Evolutionary conservation across 2,797 vertebrate species (phyloP).

Genomic region (Thalassophryne amazonica): DNA sequence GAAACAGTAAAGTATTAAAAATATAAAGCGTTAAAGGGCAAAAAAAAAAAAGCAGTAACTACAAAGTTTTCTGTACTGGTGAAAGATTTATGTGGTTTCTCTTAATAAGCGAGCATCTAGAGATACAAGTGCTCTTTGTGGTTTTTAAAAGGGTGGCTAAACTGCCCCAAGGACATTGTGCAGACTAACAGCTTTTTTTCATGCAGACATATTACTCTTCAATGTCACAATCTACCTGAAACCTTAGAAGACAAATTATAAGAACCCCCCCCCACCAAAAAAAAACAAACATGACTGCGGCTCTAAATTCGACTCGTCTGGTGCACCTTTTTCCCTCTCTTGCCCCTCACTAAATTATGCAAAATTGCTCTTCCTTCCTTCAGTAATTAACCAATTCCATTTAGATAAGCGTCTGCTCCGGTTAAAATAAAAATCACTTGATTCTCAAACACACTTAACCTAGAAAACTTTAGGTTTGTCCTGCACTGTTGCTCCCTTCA

Average conservation of each 20-base stretch:
- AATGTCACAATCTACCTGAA: too few relatives aligned
- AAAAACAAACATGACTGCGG: too few relatives aligned
- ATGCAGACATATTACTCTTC: background rate
- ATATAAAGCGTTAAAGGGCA: too few relatives aligned
- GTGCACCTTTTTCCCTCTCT: slow-evolving; percentile 5
- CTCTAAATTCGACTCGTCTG: too few relatives aligned
- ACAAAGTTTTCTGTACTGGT: slow-evolving; percentile 17
- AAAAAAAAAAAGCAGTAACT: slow-evolving; percentile 18
- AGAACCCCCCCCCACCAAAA: too few relatives aligned
- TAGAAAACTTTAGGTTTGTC: slow-evolving; percentile 12
- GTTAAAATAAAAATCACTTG: slow-evolving; percentile 24
- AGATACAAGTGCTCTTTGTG: slow-evolving; percentile 9
- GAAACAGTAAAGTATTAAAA: too few relatives aligned
- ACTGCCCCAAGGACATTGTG: too few relatives aligned
- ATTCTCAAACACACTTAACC: slow-evolving; percentile 29
- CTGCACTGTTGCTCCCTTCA: background rate
- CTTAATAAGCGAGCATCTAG: slow-evolving; percentile 12
- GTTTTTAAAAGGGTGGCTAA: slow-evolving; percentile 19
- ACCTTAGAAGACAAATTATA: too few relatives aligned
- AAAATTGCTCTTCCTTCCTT: background rate
- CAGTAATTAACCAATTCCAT: slow-evolving; percentile 4
- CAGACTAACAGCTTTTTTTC: too few relatives aligned
- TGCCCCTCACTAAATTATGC: slow-evolving; percentile 3
- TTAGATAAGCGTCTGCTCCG: slow-evolving; percentile 15
- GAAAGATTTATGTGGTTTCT: slow-evolving; percentile 23